phyloP scores from a whole-genome alignment of 1,140 invertebrate species.

The Caenorhabditis latens region DNA sequence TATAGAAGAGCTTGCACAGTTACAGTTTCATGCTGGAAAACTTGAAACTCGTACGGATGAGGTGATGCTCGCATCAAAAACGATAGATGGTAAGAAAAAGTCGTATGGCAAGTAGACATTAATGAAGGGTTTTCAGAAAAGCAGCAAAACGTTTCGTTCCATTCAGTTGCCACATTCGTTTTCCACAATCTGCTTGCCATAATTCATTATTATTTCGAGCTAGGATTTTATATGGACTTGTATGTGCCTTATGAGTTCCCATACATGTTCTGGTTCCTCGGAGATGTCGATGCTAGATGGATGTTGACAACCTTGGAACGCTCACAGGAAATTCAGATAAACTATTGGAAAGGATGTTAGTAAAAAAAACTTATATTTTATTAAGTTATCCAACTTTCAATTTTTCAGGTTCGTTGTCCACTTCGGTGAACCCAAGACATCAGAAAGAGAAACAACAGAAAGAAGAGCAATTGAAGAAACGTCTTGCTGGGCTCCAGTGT shows the following conservation, averaged over 20 bases:
- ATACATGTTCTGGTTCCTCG: constrained; percentile 34
- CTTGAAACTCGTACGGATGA: constrained; percentile 13
- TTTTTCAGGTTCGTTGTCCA: not conserved
- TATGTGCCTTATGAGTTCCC: constrained; percentile 29
- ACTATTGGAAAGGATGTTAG: not conserved
- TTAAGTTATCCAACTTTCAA: not conserved
- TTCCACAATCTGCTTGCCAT: constrained; percentile 8
- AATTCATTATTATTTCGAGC: constrained; percentile 29
- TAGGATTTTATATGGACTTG: constrained; percentile 41
- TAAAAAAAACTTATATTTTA: no score
- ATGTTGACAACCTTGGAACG: not conserved
- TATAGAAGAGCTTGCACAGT: not conserved
- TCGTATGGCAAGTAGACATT: not conserved
- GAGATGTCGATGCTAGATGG: not conserved
- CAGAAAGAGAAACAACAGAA: not conserved
- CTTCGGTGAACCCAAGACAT: not conserved
- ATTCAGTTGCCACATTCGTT: not conserved
- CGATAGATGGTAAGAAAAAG: not conserved
- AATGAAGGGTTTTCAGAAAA: not conserved
- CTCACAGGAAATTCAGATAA: not conserved
- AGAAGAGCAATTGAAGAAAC: not conserved
- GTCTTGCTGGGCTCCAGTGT: not conserved
- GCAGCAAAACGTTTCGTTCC: not conserved
- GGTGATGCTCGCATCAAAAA: not conserved
- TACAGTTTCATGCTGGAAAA: not conserved